Evolutionary conservation across 2,888 invertebrate genomes (phyloP).

Genomic region (Oithona nana): DNA sequence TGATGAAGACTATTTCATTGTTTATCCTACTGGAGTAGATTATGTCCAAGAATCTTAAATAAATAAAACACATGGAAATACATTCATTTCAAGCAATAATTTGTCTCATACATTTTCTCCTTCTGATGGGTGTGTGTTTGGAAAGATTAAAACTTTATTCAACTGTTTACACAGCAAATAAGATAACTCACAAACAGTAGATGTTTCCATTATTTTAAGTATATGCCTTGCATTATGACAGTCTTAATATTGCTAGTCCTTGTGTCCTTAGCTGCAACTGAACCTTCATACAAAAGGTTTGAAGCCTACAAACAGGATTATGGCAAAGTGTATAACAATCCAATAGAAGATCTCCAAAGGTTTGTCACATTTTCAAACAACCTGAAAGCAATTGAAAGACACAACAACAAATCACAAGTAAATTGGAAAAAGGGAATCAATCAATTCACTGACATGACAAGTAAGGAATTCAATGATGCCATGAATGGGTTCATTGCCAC

Average conservation of each 20-base stretch:
- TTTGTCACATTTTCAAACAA: constrained; percentile 1
- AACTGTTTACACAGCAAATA: too few species aligned
- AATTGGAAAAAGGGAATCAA: background rate
- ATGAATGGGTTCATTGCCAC: background rate
- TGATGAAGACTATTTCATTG: constrained; percentile 1
- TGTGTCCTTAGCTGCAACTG: background rate
- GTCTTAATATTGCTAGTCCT: background rate
- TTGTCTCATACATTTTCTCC: too few species aligned
- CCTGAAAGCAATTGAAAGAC: background rate
- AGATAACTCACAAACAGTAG: too few species aligned
- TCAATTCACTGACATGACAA: constrained; percentile 12
- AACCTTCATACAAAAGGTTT: background rate
- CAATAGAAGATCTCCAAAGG: background rate
- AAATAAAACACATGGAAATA: too few species aligned
- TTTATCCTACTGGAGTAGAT: constrained; percentile 11
- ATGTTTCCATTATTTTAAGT: too few species aligned
- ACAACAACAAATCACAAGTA: background rate
- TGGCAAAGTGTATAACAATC: background rate
- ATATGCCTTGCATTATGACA: too few species aligned
- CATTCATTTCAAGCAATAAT: too few species aligned
- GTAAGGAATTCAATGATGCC: background rate
- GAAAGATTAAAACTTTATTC: background rate
- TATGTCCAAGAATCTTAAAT: too few species aligned
- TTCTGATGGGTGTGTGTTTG: too few species aligned
- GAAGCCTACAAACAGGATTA: background rate